Base-by-base conservation (phyloP, 2,113 vertebrate species). In the Rhinolophus sinicus region DNA sequence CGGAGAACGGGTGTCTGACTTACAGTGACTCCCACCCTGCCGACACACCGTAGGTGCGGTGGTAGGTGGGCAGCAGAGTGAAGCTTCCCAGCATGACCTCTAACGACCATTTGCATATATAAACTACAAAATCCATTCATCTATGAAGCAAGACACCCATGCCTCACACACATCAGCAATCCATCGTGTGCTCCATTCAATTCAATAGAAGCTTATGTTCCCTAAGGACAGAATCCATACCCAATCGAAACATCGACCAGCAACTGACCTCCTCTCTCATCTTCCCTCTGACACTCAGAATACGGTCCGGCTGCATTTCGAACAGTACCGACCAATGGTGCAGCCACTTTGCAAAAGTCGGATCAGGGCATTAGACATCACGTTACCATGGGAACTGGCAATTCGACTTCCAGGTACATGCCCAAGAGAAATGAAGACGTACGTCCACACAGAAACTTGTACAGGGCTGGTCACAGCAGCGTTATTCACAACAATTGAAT, bases 131-230 rank as follows among this genome's bases (percentile, higher is more conserved):
- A 10, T 5, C 60, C 62, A 15, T 54, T 40, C 38, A 30, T 1
- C 38, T 11, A 58, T 13, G 24, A 52, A 60, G 8, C 15, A 5
- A 33, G 73, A 67, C 30, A 8, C 12, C 62, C 33, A 33, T 0
- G n/a, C 7, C 18, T 56, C 33, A 21, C 0, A 2, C 52, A 35
- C 6, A 8, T 40, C 0, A 56, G 70, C 62, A 64, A 56, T 33
- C 50, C 26, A 40, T 2, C 0, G 0, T 30, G 33, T 3, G 30
- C 0, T 47, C 26, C 14, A 10, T 8, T 44, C n/a, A 40, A 11
- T 0, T 47, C 35, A 9, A 26, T 0, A 0, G 47, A 47, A 6
- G 8, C 15, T 21, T 15, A 3, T 0, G 3, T 18, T 56, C 33
- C 62, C 83, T 1, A 30, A 38, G 70, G 2, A 28, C 24, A 10